Percentiles rank a stretch among this genome's conserved stretches.
Evolutionary conservation across 2,888 invertebrate genomes (phyloP).

Genomic region (Ommatoiulus sabulosus): DNA sequence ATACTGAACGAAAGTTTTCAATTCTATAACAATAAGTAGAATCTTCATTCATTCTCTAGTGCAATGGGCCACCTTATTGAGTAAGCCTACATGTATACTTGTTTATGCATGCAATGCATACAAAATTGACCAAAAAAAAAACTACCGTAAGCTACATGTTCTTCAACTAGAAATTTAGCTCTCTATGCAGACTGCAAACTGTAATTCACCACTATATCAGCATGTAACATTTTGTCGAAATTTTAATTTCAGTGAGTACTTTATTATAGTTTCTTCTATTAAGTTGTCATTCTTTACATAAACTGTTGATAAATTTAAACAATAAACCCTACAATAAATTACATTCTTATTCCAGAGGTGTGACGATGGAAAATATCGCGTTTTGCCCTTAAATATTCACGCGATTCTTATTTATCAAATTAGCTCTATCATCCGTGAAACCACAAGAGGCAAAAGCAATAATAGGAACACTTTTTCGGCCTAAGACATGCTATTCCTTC

Average conservation of each 20-base stretch:
- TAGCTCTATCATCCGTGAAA: slow-evolving; percentile 21
- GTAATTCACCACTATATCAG: background rate
- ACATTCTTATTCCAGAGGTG: background rate
- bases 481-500: background rate
- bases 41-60: too few relatives aligned
- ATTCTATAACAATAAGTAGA: background rate
- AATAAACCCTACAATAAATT: background rate
- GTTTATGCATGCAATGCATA: too few relatives aligned
- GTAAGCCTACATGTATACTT: too few relatives aligned
- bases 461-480: background rate
- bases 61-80: too few relatives aligned
- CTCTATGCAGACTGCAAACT: too few relatives aligned
- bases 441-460: slow-evolving; percentile 26
- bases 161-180: too few relatives aligned
- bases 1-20: background rate
- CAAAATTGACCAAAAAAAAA: too few relatives aligned
- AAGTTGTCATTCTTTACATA: background rate
- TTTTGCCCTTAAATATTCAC: slow-evolving; percentile 2
- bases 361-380: background rate
- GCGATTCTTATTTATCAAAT: slow-evolving; percentile 34
- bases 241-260: background rate
- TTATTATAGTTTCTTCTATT: background rate
- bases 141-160: too few relatives aligned
- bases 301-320: background rate
- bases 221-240: background rate